Evolutionary conservation across 1,140 invertebrate genomes (phyloP).

Genomic region (Diabrotica virgifera): DNA sequence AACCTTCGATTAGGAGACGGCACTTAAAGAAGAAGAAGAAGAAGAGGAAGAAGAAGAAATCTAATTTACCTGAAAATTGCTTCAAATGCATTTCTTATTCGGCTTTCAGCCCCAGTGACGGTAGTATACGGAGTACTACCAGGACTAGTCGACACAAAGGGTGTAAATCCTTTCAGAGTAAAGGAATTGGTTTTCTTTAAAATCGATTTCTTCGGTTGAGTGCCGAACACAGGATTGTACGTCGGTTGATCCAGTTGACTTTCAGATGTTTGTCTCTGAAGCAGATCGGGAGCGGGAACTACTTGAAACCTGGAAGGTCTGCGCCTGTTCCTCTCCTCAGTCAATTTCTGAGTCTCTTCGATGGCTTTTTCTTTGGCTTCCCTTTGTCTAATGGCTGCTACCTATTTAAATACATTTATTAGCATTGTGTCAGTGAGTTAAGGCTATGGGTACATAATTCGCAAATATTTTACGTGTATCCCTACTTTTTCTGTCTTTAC

Average conservation of each 20-base stretch:
- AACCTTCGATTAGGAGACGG: no score
- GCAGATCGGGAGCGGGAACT: conserved; percentile 63
- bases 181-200: conserved; percentile 91
- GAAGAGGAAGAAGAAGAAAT: background rate
- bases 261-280: conserved; percentile 44
- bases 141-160: conserved; percentile 62
- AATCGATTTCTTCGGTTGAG: conserved; percentile 80
- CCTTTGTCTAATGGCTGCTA: conserved; percentile 63
- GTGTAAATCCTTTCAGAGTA: conserved; percentile 70
- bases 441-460: no score
- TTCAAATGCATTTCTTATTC: conserved; percentile 84
- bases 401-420: conserved; percentile 28
- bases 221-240: conserved; percentile 58
- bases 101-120: conserved; percentile 80
- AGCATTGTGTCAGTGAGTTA: no score
- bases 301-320: conserved; percentile 72
- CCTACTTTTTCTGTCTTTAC: no score
- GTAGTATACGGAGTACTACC: conserved; percentile 76
- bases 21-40: no score
- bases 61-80: conserved; percentile 65
- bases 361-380: conserved; percentile 61
- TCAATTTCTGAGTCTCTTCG: conserved; percentile 57
- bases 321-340: conserved; percentile 53
- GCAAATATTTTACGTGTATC: no score
- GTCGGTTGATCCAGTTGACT: conserved; percentile 46